Conservation (phyloP, 2,113 vertebrate species). For the Lophochroa leadbeateri region DNA sequence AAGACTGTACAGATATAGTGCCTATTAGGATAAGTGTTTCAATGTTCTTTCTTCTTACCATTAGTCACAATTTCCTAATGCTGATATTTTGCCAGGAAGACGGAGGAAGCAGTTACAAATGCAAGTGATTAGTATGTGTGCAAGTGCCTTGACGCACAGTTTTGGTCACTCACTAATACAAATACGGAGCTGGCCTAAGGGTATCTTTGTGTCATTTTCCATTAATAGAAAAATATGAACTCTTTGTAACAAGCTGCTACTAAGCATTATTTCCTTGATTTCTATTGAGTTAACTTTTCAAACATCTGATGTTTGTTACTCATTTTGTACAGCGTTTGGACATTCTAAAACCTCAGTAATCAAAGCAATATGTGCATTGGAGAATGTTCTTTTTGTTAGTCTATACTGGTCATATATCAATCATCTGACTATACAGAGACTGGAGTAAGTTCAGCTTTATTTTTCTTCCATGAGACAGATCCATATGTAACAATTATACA, state of each 20-base stretch:
- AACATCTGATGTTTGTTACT: slow-evolving; percentile 52
- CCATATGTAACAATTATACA: slow-evolving; percentile 29
- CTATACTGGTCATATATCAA: slow-evolving; percentile 10
- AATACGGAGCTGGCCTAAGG: slow-evolving; percentile 47
- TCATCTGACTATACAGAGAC: slow-evolving; percentile 2
- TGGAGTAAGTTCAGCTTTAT: not conserved
- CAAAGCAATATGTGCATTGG: not conserved
- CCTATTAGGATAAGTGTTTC: slow-evolving; percentile 39
- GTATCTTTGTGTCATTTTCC: slow-evolving; percentile 54
- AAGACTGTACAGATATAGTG: slow-evolving; percentile 31
- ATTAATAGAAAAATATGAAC: slow-evolving; percentile 50
- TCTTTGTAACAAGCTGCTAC: slow-evolving; percentile 53
- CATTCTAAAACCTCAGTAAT: not conserved
- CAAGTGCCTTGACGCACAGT: slow-evolving; percentile 36
- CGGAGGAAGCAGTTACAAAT: slow-evolving; percentile 61
- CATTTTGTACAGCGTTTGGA: slow-evolving; percentile 11
- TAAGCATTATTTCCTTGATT: slow-evolving; percentile 47
- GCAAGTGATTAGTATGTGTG: slow-evolving; percentile 49
- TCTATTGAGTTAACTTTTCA: slow-evolving; percentile 29
- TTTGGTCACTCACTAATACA: slow-evolving; percentile 65
- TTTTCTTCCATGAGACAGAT: slow-evolving; percentile 5
- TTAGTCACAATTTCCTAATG: slow-evolving; percentile 64
- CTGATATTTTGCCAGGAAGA: slow-evolving; percentile 62
- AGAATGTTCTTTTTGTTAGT: slow-evolving; percentile 54
- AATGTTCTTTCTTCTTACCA: slow-evolving; percentile 12